Base-by-base conservation (phyloP, 1,140 invertebrate genomes). In the Nilaparvata lugens region DNA sequence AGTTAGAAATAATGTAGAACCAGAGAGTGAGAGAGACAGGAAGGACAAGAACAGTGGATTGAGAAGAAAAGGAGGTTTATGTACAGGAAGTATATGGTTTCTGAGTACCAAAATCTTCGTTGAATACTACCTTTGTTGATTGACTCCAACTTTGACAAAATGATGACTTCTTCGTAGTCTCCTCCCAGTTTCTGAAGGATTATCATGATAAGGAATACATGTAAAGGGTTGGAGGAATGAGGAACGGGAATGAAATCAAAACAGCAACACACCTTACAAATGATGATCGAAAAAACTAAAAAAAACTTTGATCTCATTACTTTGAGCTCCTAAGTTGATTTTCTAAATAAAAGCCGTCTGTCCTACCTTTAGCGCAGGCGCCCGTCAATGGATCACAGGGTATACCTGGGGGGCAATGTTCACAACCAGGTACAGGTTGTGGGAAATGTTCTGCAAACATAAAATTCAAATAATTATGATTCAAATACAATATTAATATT, bases 281-380 rank as follows among this genome's bases (percentile, higher is more conserved):
- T 48, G 4, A 48, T 48, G 21, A 35, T 35, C 7, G 13, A 35
- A 11, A 11, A 35, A 35, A 35, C 13, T 35, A 6, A 11, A 35
- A 35, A 35, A 35, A 35, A 4, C 7, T 1, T 6, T 1, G 1
- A 35, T 2, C 31, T 35, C 31, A 35, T 35, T 11, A 35, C 31
- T n/a, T n/a, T 11, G 31, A 35, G 31, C 31, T 35, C 31, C 31
- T 35, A 11, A 35, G 21, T 16, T 24, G 21, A 35, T 56, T 52
- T 21, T 24, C 18, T 38, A 54, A 58, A 2, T n/a, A 56, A 62
- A 60, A 59, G 42, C n/a, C 45, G 14, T 31, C 56, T 35, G 52
- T 80, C 80, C 77, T 81, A 87, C 89, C 88, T 84, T 87, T 83
- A 62, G 87, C 80, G 71, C 89, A 91, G 55, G 83, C 85, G 18